phyloP scores from a whole-genome alignment of 2,888 invertebrate genomes.

The Tribolium freemani region DNA sequence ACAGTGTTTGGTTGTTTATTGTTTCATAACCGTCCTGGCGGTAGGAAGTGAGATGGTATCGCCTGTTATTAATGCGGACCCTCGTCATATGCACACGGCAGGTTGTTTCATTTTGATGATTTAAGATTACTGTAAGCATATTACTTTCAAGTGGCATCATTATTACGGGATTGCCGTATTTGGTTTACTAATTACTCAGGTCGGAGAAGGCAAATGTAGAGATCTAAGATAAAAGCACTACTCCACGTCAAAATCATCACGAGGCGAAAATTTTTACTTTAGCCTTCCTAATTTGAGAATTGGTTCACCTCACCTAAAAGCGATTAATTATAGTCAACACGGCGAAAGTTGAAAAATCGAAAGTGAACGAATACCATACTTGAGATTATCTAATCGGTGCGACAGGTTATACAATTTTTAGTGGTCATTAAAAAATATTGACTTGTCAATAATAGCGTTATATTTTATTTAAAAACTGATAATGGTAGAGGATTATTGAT shows the following conservation, averaged over 20 bases:
- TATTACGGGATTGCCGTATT: constrained; percentile 61
- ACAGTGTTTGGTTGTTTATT: constrained; percentile 57
- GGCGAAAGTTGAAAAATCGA: constrained; percentile 41
- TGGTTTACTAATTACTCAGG: constrained; percentile 61
- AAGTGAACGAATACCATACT: constrained; percentile 34
- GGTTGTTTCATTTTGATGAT: constrained; percentile 65
- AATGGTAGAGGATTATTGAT: constrained; percentile 38
- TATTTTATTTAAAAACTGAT: constrained; percentile 40
- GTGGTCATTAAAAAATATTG: constrained; percentile 29
- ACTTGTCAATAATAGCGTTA: constrained; percentile 32
- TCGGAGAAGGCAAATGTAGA: constrained; percentile 26
- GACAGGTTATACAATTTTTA: constrained; percentile 30
- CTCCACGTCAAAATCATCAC: constrained; percentile 14
- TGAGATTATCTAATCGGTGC: constrained; percentile 38
- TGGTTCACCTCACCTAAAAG: not conserved
- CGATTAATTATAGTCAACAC: constrained; percentile 28
- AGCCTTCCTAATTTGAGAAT: not conserved
- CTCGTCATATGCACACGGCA: constrained; percentile 63
- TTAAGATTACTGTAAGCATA: constrained; percentile 63
- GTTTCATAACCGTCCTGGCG: constrained; percentile 61
- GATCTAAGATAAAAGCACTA: constrained; percentile 38
- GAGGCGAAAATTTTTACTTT: not conserved
- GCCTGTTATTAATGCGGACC: constrained; percentile 63
- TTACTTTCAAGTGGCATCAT: constrained; percentile 63
- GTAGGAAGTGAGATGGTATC: constrained; percentile 64